phyloP scores from a whole-genome alignment of 2,888 invertebrate species.

The Bimastos eiseni region DNA sequence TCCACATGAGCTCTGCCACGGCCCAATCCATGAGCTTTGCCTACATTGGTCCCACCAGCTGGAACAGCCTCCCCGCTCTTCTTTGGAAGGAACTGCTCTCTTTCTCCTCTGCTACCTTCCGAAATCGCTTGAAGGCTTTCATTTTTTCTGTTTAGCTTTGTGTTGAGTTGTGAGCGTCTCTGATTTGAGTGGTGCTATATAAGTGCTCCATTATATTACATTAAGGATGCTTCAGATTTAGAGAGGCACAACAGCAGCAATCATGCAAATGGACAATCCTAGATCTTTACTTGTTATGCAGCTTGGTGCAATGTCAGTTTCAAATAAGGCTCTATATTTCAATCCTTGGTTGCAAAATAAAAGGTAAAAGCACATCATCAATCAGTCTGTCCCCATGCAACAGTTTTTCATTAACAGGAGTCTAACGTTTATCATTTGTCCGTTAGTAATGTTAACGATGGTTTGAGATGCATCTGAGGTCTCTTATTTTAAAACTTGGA shows the following conservation, averaged over 20 bases:
- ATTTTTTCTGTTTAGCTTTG: too few relatives aligned
- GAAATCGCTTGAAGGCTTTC: too few relatives aligned
- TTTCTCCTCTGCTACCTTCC: too few relatives aligned
- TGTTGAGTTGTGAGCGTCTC: too few relatives aligned
- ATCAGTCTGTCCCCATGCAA: neutral
- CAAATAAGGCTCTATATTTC: neutral
- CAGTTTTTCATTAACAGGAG: neutral
- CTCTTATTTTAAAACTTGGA: neutral
- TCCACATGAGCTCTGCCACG: too few relatives aligned
- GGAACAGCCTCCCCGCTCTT: too few relatives aligned
- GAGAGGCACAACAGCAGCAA: neutral
- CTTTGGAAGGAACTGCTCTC: too few relatives aligned
- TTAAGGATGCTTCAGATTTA: neutral
- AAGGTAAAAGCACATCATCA: neutral
- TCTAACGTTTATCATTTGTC: neutral
- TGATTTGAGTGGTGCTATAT: too few relatives aligned
- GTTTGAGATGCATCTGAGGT: neutral
- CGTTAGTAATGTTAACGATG: neutral
- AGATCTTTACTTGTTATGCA: neutral
- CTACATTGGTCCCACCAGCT: too few relatives aligned
- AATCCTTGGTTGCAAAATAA: neutral
- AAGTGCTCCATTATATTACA: too few relatives aligned
- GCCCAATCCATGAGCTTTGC: too few relatives aligned
- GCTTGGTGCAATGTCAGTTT: neutral
- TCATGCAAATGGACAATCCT: too few relatives aligned